These are phyloP conservation scores for Trichonephila inaurata DNA, from an alignment of 1,140 invertebrate genomes.

Conservation along the genomic window DNA sequence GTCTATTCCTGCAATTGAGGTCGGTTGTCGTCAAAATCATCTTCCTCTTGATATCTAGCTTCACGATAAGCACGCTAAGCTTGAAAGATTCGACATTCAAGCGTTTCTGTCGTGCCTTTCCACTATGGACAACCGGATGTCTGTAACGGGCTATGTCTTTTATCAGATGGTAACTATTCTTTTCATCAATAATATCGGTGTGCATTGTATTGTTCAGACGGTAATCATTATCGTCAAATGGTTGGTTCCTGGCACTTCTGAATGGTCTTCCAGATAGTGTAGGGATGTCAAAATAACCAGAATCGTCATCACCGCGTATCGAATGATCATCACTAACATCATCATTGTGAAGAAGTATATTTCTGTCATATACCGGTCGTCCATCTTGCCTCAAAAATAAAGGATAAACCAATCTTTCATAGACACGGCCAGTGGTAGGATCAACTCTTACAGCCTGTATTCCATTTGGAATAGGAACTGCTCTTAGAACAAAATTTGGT, in stretches of 20 bases:
- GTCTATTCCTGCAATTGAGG: background rate
- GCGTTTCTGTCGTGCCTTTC: slow-evolving; percentile 43
- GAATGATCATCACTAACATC: slow-evolving; percentile 53
- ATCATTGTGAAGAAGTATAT: slow-evolving; percentile 67
- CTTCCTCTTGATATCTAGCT: background rate
- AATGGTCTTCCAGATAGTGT: background rate
- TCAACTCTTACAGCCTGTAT: slow-evolving; percentile 68
- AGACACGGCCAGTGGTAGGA: slow-evolving; percentile 49
- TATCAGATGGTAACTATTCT: slow-evolving; percentile 37
- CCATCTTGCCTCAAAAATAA: slow-evolving; percentile 58
- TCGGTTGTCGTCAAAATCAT: slow-evolving; percentile 9
- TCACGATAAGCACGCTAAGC: background rate
- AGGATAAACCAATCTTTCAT: slow-evolving; percentile 58
- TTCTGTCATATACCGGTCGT: slow-evolving; percentile 54
- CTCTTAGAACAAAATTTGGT: slow-evolving; percentile 64
- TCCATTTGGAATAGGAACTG: slow-evolving; percentile 72
- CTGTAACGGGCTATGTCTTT: slow-evolving; percentile 39
- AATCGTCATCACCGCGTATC: background rate
- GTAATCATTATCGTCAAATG: background rate
- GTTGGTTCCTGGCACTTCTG: slow-evolving; percentile 30
- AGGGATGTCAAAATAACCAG: slow-evolving; percentile 59
- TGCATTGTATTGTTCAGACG: background rate
- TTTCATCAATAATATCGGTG: background rate
- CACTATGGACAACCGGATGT: slow-evolving; percentile 26
- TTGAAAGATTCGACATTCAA: background rate